phyloP scores from a whole-genome alignment of 2,888 invertebrate genomes.

The Drosophila rubida region DNA sequence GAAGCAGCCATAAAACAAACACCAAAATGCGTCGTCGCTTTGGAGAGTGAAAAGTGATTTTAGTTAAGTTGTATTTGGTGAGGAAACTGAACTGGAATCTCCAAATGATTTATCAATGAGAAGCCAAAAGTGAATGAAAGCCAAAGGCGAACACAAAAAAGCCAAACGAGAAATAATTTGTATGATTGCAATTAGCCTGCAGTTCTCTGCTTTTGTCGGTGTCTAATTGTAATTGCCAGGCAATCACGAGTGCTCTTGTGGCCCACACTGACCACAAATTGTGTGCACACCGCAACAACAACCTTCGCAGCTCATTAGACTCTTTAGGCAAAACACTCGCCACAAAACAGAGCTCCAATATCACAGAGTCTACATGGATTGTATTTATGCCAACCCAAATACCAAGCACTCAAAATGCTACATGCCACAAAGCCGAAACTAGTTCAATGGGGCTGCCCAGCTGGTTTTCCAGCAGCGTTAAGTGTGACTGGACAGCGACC shows the following conservation, averaged over 20 bases:
- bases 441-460: conserved; percentile 81
- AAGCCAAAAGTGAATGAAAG: conserved; percentile 12
- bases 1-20: conserved; percentile 37
- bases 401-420: conserved; percentile 53
- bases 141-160: too few relatives aligned
- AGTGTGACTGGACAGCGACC: conserved; percentile 25
- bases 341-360: conserved; percentile 43
- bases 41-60: conserved; percentile 34
- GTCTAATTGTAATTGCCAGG: conserved; percentile 21
- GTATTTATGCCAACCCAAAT: conserved; percentile 70
- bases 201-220: conserved; percentile 9
- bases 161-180: conserved; percentile 18
- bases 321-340: conserved; percentile 41
- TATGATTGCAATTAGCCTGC: conserved; percentile 27
- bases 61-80: conserved; percentile 9
- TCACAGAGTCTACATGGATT: conserved; percentile 38
- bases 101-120: conserved; percentile 21
- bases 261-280: conserved; percentile 39
- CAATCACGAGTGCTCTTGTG: conserved; percentile 15
- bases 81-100: conserved; percentile 16
- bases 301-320: conserved; percentile 72
- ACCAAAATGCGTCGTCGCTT: conserved; percentile 33
- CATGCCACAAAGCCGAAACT: conserved; percentile 76
- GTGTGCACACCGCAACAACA: conserved; percentile 44
- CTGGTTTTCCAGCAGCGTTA: conserved; percentile 57